Conservation (phyloP, 2,113 vertebrate genomes). For the Eudorcas thomsonii region DNA sequence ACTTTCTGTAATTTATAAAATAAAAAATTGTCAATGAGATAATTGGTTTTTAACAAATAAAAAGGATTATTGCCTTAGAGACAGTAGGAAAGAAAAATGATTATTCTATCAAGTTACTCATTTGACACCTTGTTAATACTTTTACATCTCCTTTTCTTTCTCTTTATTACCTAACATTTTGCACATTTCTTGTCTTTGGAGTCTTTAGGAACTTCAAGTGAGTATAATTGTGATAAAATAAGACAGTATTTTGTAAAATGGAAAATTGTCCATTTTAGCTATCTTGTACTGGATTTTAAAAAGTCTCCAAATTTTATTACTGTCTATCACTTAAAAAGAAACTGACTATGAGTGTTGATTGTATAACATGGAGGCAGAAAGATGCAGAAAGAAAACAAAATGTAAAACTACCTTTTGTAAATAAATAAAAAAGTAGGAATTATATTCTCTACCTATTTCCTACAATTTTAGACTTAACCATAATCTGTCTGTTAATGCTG, state of each 20-base stretch:
- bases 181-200: not conserved
- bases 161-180: not conserved
- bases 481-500: not conserved
- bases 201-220: conserved; percentile 8
- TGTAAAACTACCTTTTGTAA: not conserved
- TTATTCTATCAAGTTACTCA: not conserved
- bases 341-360: not conserved
- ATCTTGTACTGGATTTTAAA: not conserved
- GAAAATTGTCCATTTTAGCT: conserved; percentile 1
- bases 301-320: not conserved
- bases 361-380: not conserved
- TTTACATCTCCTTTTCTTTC: not conserved
- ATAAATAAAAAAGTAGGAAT: not conserved
- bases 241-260: conserved; percentile 11
- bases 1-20: conserved; percentile 57
- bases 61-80: not conserved
- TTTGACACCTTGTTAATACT: not conserved
- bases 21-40: conserved; percentile 9
- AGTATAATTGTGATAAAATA: not conserved
- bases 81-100: conserved; percentile 12
- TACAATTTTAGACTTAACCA: not conserved
- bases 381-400: not conserved
- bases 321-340: not conserved
- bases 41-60: conserved; percentile 3
- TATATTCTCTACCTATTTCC: conserved; percentile 27